Conservation (phyloP, 2,113 vertebrate genomes). For the Isichthys henryi region DNA sequence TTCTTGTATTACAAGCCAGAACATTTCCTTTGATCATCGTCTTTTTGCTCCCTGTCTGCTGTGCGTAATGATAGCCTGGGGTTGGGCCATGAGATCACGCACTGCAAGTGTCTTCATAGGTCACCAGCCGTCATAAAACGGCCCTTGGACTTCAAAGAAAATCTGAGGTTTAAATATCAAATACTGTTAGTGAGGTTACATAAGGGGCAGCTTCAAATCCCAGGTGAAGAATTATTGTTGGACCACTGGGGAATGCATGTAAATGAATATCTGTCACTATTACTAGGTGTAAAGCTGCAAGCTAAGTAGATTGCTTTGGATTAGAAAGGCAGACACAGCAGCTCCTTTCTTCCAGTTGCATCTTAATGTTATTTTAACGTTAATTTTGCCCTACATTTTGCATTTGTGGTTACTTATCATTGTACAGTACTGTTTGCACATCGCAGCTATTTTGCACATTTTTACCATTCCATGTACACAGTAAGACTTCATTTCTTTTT, state of each 20-base stretch:
- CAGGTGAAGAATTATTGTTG: background rate
- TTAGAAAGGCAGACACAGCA: background rate
- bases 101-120: background rate
- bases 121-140: constrained; percentile 1
- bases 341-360: background rate
- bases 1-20: constrained; percentile 1
- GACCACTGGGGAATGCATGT: background rate
- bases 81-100: constrained; percentile 9
- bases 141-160: background rate
- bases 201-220: background rate
- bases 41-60: constrained; percentile 40
- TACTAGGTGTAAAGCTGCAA: background rate
- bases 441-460: background rate
- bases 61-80: constrained; percentile 19
- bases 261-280: background rate
- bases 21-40: constrained; percentile 44
- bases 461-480: background rate
- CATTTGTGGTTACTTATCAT: background rate
- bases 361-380: background rate
- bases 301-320: background rate
- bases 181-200: background rate
- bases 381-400: background rate
- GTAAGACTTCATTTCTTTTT: background rate
- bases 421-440: background rate
- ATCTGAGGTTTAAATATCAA: background rate